Evolutionary conservation across 2,888 invertebrate species (phyloP).

Genomic region (Kryphioiulus occultus): DNA sequence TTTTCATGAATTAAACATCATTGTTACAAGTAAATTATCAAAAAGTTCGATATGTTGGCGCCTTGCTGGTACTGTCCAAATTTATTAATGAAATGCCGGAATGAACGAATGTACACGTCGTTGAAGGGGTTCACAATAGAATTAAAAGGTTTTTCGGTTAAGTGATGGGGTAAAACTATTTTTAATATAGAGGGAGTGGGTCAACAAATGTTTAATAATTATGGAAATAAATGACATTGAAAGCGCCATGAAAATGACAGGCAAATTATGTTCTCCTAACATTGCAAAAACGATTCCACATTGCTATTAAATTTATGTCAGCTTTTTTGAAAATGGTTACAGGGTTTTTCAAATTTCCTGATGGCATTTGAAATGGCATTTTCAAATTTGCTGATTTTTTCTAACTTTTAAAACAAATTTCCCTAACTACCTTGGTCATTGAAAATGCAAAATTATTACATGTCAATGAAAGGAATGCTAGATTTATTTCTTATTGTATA

Average conservation of each 20-base stretch:
- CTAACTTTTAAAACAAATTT: too few relatives aligned
- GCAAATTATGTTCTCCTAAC: not conserved
- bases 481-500: too few relatives aligned
- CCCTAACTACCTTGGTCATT: too few relatives aligned
- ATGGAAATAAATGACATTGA: not conserved
- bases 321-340: too few relatives aligned
- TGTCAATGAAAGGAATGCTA: too few relatives aligned
- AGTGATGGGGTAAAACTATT: not conserved
- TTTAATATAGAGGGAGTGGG: slow-evolving; percentile 1
- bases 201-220: not conserved
- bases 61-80: not conserved
- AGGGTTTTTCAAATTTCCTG: too few relatives aligned
- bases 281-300: not conserved
- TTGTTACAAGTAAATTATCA: not conserved
- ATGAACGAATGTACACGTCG: not conserved
- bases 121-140: slow-evolving; percentile 7
- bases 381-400: too few relatives aligned
- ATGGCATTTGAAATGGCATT: too few relatives aligned
- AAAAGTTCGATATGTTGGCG: not conserved
- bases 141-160: not conserved
- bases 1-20: slow-evolving; percentile 23
- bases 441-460: too few relatives aligned
- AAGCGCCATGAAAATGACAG: not conserved
- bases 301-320: not conserved
- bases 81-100: not conserved